Conservation (phyloP, 1,140 invertebrate species). For the Tyrophagus putrescentiae region DNA sequence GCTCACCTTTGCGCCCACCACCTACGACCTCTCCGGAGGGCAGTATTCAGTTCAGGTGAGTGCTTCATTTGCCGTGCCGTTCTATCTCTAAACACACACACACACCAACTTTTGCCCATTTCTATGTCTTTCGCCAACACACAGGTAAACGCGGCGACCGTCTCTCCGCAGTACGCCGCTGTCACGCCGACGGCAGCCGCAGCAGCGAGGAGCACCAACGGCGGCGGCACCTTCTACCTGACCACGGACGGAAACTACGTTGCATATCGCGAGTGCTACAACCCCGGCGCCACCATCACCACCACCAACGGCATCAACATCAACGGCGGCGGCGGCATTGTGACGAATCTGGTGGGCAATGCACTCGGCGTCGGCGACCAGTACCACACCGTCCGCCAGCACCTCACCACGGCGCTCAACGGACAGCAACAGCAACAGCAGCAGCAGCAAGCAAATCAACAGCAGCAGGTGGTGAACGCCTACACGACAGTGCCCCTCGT, state of each 20-base stretch:
- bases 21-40: constrained; percentile 21
- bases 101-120: too few relatives aligned
- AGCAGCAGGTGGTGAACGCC: background rate
- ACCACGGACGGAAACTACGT: constrained; percentile 23
- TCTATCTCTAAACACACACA: too few relatives aligned
- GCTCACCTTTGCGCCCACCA: constrained; percentile 23
- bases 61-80: background rate
- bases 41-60: constrained; percentile 23
- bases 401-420: constrained; percentile 21
- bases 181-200: constrained; percentile 3
- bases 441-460: too few relatives aligned
- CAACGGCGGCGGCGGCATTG: background rate
- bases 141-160: constrained; percentile 10
- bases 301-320: background rate
- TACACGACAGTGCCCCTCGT: constrained; percentile 31
- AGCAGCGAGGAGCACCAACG: background rate
- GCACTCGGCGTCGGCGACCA: constrained; percentile 19
- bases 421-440: constrained; percentile 6
- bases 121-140: background rate
- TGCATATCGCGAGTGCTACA: constrained; percentile 23
- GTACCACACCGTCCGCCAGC: constrained; percentile 25
- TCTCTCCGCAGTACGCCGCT: constrained; percentile 20
- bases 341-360: background rate
- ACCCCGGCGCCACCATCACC: background rate
- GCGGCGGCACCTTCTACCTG: constrained; percentile 20